Evolutionary conservation across 1,140 invertebrate genomes (phyloP).

Genomic region (Tetramorium alpestre): DNA sequence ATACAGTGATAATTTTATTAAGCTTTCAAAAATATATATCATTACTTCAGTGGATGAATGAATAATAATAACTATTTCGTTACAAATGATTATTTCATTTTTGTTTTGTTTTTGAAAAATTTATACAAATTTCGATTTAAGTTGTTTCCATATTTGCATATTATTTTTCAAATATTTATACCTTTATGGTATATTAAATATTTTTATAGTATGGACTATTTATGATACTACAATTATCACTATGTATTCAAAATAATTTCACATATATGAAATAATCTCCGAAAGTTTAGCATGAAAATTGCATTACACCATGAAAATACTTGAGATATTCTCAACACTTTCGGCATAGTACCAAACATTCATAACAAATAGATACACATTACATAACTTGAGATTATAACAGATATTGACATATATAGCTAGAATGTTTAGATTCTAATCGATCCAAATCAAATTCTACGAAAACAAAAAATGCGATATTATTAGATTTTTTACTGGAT

Average conservation of each 20-base stretch:
- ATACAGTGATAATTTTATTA: not conserved
- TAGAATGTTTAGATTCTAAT: not conserved
- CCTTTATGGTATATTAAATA: not conserved
- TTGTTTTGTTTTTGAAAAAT: not conserved
- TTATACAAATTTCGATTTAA: not conserved
- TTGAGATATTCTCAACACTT: not conserved
- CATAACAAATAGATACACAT: constrained; percentile 30
- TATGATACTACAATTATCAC: not conserved
- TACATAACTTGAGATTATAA: constrained; percentile 22
- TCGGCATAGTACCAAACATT: constrained; percentile 10
- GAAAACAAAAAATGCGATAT: constrained; percentile 30
- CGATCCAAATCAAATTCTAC: constrained; percentile 38
- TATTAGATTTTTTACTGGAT: constrained; percentile 17
- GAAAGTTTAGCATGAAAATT: not conserved
- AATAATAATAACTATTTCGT: not conserved
- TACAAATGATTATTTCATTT: not conserved
- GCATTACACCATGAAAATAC: not conserved
- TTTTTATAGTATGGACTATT: not conserved
- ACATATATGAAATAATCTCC: constrained; percentile 3
- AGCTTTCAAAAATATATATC: not conserved
- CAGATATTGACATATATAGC: constrained; percentile 28
- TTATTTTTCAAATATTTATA: not conserved
- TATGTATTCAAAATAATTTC: constrained; percentile 28
- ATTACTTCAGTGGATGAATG: not conserved
- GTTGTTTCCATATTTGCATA: not conserved